These are phyloP conservation scores for Aplidium turbinatum DNA, from an alignment of 23 tunicate species.

Conservation along the genomic window DNA sequence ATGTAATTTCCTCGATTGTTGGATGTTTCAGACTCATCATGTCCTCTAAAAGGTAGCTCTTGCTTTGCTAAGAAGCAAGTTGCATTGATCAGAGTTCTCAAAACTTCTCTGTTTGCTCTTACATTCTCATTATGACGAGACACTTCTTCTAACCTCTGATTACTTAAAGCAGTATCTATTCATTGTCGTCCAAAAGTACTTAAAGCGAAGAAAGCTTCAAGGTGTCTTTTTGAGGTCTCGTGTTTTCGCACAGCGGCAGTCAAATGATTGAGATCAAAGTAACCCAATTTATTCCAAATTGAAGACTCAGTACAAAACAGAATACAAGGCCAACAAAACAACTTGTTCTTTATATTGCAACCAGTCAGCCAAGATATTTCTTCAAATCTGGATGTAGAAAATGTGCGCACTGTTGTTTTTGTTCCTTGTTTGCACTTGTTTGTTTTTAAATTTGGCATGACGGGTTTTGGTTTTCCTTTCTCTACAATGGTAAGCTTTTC, in stretches of 20 bases:
- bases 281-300: constrained; percentile 10
- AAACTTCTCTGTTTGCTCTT: constrained; percentile 14
- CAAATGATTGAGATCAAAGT: constrained; percentile 3
- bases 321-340: constrained; percentile 8
- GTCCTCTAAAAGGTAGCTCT: constrained; percentile 13
- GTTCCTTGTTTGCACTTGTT: neutral
- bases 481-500: neutral
- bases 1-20: constrained; percentile 8
- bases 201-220: neutral
- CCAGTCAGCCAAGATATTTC: neutral
- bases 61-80: neutral
- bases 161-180: constrained; percentile 17
- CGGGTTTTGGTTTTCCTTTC: constrained; percentile 12
- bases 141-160: neutral
- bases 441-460: neutral
- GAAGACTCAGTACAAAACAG: neutral
- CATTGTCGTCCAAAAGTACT: neutral
- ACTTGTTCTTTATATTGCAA: neutral
- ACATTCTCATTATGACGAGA: constrained; percentile 4
- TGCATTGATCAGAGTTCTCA: neutral
- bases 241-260: neutral
- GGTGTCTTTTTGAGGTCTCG: constrained; percentile 1
- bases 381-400: neutral
- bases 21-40: too few relatives aligned
- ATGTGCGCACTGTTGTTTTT: neutral